Base-by-base conservation (phyloP, 2,113 vertebrate genomes). In the Podocnemis expansa region DNA sequence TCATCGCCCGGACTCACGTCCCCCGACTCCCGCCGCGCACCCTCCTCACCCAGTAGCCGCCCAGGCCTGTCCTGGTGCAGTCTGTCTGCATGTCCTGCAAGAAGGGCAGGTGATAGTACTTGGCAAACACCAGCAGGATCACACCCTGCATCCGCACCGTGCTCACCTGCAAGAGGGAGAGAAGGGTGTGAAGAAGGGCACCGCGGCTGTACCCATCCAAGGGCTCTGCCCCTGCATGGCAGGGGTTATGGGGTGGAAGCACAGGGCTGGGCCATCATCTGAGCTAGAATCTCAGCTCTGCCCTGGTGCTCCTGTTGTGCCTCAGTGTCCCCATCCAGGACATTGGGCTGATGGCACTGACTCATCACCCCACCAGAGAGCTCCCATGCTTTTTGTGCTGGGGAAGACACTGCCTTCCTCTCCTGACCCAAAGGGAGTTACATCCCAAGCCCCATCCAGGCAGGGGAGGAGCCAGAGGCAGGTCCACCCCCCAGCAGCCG, bases 61-160 rank as follows among this genome's bases (percentile, higher is more conserved):
- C 98, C 12, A 99, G 97, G 22, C 98, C 98, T 0, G 99, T 99
- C 90, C 99, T 98, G 0, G 99, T 99, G 78, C 98, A 99, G 95
- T 99, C 98, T 0, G 99, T 99, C 98, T 99, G 98, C 86, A 99
- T 97, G 38, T 98, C 98, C 89, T 98, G 96, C 91, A 99, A 98
- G 87, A 99, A 99, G 1, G 99, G 99, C 75, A 99, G 98, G 92
- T 99, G 99, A 96, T 98, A 98, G 98, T 98, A 99, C 96, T 99
- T 99, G 90, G 99, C 98, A 95, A 99, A 99, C 47, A 99, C 98
- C 95, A 99, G 98, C 52, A 99, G 97, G 76, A 99, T 98, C 89
- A 99, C 99, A 2, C 99, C 99, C 95, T 99, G 99, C 99, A 99
- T 99, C 85, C 99, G 97, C 94, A 99, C 99, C 0, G 99, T 99